These are phyloP conservation scores for Ornithorhynchus anatinus DNA, from an alignment of 2,113 vertebrate species.

Conservation along the genomic window DNA sequence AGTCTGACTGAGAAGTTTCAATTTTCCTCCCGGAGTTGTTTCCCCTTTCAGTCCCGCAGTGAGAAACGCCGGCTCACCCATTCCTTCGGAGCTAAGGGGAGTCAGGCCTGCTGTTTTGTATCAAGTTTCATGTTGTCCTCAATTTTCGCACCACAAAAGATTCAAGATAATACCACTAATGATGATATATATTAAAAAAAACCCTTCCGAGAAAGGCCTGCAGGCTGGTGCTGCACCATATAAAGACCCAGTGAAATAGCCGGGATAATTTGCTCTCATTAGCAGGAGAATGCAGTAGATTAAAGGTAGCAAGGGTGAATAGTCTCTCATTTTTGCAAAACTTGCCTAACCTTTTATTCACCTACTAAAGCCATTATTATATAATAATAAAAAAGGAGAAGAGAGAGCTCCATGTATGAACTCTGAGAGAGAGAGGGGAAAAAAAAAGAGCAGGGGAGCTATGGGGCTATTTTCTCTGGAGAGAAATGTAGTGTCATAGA, in stretches of 20 bases:
- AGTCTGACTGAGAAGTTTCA: constrained; percentile 9
- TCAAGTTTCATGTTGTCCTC: constrained; percentile 59
- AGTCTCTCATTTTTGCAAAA: constrained; percentile 82
- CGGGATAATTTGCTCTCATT: constrained; percentile 80
- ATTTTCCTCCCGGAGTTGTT: constrained; percentile 3
- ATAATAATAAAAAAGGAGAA: constrained; percentile 75
- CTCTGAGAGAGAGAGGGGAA: constrained; percentile 62
- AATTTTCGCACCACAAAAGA: constrained; percentile 76
- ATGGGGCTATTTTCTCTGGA: constrained; percentile 78
- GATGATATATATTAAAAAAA: constrained; percentile 67
- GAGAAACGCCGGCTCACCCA: constrained; percentile 19
- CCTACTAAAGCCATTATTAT: constrained; percentile 78
- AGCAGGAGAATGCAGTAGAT: constrained; percentile 80
- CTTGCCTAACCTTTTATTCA: constrained; percentile 81
- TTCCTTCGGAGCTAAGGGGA: constrained; percentile 46
- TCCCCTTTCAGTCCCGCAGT: constrained; percentile 9
- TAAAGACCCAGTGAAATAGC: constrained; percentile 78
- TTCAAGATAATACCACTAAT: constrained; percentile 76
- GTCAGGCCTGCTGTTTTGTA: constrained; percentile 36
- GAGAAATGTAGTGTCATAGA: constrained; percentile 75
- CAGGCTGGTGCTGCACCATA: constrained; percentile 65
- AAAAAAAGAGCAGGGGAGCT: too few species aligned
- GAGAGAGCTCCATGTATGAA: constrained; percentile 68
- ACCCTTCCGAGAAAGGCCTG: constrained; percentile 68
- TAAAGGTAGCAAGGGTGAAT: constrained; percentile 85